phyloP scores from a whole-genome alignment of 2,113 vertebrate species.

The Arizona elegans region DNA sequence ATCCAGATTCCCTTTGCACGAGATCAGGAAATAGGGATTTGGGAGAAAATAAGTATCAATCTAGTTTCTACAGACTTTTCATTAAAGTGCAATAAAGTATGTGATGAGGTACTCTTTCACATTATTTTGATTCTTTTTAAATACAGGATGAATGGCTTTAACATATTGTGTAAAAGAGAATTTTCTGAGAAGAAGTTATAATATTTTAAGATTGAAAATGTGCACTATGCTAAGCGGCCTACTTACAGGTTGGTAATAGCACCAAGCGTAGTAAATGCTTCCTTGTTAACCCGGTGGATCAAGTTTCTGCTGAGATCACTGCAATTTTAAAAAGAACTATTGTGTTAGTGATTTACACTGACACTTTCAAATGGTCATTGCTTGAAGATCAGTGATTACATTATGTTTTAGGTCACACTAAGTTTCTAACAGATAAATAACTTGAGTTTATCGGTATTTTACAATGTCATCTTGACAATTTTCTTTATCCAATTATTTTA shows the following conservation, averaged over 20 bases:
- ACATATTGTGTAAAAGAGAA: neutral
- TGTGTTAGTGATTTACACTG: conserved; percentile 29
- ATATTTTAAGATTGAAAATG: neutral
- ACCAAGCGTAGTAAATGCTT: conserved; percentile 82
- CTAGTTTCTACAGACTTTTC: neutral
- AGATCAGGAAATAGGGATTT: neutral
- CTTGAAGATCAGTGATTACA: conserved; percentile 16
- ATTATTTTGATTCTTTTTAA: neutral
- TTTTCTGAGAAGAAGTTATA: neutral
- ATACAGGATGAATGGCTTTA: neutral
- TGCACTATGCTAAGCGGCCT: neutral
- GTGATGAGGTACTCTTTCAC: neutral
- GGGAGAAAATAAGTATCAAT: neutral
- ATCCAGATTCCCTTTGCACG: neutral
- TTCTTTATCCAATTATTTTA: neutral
- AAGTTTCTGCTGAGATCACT: conserved; percentile 94
- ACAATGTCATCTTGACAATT: conserved; percentile 19
- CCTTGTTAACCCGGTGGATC: conserved; percentile 83
- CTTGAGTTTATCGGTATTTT: conserved; percentile 1
- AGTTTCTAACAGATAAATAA: conserved; percentile 21
- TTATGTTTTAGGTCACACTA: conserved; percentile 15
- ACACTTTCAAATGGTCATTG: neutral
- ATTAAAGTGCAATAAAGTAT: neutral
- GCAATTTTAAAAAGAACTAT: conserved; percentile 51
- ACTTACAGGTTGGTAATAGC: conserved; percentile 93